These are phyloP conservation scores for Hirtodrosophila cameraria DNA, from an alignment of 2,888 invertebrate species.

Conservation along the genomic window DNA sequence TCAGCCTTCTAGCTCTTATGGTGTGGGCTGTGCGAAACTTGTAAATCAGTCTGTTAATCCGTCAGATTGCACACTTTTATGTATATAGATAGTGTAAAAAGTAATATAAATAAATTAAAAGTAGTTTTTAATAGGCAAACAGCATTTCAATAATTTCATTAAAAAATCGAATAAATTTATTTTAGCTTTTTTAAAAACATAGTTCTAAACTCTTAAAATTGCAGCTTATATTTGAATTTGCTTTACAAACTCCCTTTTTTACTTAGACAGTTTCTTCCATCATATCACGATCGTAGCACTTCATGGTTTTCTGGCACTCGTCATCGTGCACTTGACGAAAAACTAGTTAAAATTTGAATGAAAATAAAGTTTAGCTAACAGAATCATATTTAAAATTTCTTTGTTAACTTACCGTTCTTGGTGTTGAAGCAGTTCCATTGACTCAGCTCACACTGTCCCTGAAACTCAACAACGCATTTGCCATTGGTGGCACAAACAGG, in stretches of 20 bases:
- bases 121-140: too few relatives aligned
- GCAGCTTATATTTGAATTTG: not conserved
- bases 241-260: too few relatives aligned
- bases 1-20: too few relatives aligned
- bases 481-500: constrained; percentile 66
- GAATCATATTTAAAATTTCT: too few relatives aligned
- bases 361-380: not conserved
- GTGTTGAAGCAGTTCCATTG: constrained; percentile 73
- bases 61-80: too few relatives aligned
- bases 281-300: constrained; percentile 61
- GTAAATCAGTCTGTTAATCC: too few relatives aligned
- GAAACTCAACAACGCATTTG: constrained; percentile 64
- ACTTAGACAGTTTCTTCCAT: constrained; percentile 12
- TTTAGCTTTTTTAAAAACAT: too few relatives aligned
- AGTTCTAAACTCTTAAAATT: not conserved
- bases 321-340: constrained; percentile 67
- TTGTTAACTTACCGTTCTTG: constrained; percentile 56
- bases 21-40: too few relatives aligned
- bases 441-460: constrained; percentile 66
- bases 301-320: constrained; percentile 56
- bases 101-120: too few relatives aligned
- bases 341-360: constrained; percentile 25
- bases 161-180: too few relatives aligned
- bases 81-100: too few relatives aligned
- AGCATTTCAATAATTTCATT: too few relatives aligned